Evolutionary conservation across 2,797 vertebrate species (phyloP).

Genomic region (Eidolon dupreanum): DNA sequence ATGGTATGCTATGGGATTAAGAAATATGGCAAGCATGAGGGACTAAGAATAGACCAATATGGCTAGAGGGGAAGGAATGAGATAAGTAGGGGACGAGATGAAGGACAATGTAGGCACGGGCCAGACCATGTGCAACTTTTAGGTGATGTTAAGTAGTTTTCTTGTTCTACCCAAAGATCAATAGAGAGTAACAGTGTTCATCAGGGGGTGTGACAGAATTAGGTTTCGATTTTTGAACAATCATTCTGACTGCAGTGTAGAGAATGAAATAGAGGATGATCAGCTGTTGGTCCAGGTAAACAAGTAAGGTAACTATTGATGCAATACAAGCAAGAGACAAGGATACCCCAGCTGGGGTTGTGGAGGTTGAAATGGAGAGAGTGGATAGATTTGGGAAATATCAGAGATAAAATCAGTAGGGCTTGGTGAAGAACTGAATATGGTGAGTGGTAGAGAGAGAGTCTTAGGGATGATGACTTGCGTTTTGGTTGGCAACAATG

Average conservation of each 20-base stretch:
- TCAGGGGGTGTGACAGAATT: not conserved
- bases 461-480: not conserved
- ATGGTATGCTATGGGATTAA: not conserved
- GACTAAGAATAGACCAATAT: not conserved
- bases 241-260: not conserved
- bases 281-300: not conserved
- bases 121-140: not conserved
- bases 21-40: not conserved
- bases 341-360: not conserved
- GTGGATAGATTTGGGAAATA: not conserved
- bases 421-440: not conserved
- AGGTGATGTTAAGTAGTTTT: not conserved
- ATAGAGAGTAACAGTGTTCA: not conserved
- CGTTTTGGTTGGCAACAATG: not conserved
- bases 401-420: not conserved
- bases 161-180: conserved; percentile 24
- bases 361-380: not conserved
- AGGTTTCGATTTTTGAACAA: conserved; percentile 33
- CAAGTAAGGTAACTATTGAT: not conserved
- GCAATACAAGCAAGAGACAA: not conserved
- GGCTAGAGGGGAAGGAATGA: not conserved
- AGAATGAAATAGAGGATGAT: not conserved
- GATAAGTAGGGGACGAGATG: not conserved
- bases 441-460: not conserved
- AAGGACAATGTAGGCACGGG: not conserved